Evolutionary conservation across 2,797 vertebrate species (phyloP).

Genomic region (Caiman crocodilus): DNA sequence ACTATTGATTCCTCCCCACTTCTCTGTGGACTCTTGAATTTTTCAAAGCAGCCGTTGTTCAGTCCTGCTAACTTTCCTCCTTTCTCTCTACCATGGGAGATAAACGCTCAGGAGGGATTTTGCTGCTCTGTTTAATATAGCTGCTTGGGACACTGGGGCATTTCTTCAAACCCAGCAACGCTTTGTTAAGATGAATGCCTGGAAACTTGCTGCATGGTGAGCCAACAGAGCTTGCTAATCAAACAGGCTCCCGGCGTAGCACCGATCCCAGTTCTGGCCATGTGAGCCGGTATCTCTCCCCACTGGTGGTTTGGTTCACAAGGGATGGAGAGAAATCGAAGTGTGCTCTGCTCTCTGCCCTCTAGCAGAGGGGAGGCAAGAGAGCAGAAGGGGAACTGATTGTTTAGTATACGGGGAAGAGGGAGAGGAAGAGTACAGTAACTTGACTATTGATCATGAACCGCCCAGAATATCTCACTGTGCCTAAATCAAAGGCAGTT

Average conservation of each 20-base stretch:
- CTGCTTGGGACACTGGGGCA: background rate
- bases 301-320: accelerated
- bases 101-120: too few relatives aligned
- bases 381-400: background rate
- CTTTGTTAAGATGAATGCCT: conserved; percentile 40
- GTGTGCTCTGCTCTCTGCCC: background rate
- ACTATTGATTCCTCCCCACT: background rate
- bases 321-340: background rate
- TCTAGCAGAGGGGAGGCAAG: background rate
- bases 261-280: background rate
- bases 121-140: conserved; percentile 17
- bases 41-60: background rate
- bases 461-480: accelerated
- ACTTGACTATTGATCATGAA: background rate
- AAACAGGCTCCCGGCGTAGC: background rate
- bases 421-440: background rate
- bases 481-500: conserved; percentile 12
- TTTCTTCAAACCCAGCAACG: conserved; percentile 22
- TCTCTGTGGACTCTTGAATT: background rate
- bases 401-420: background rate
- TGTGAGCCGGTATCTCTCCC: background rate
- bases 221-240: background rate
- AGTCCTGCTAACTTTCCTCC: background rate
- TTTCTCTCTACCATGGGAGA: background rate
- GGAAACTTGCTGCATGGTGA: conserved; percentile 23